phyloP scores from a whole-genome alignment of 1,140 invertebrate species.

The Protaetia brevitarsis region DNA sequence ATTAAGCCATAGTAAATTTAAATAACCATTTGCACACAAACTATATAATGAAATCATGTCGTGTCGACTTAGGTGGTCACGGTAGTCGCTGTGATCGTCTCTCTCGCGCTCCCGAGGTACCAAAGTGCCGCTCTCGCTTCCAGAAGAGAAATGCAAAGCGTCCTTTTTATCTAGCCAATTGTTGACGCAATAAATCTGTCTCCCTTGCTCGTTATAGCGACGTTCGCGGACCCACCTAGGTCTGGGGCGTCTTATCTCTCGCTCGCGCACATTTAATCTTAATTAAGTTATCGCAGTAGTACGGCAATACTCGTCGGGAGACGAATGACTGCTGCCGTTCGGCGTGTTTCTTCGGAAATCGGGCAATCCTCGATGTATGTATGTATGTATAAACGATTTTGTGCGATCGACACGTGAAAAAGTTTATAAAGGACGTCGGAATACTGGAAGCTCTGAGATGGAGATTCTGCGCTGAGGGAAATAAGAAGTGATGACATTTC shows the following conservation, averaged over 20 bases:
- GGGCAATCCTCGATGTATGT: too few relatives aligned
- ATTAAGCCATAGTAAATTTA: constrained; percentile 29
- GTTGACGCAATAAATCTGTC: constrained; percentile 22
- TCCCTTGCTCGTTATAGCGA: background rate
- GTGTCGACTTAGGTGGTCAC: constrained; percentile 27
- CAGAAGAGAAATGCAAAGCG: background rate
- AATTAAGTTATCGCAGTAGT: constrained; percentile 16
- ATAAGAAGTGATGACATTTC: too few relatives aligned
- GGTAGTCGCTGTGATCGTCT: too few relatives aligned
- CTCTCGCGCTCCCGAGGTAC: background rate
- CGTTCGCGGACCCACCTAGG: background rate
- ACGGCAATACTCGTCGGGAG: too few relatives aligned
- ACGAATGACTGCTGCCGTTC: too few relatives aligned
- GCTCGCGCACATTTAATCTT: background rate
- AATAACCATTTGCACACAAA: constrained; percentile 23
- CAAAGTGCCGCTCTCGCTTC: background rate
- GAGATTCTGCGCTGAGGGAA: too few relatives aligned
- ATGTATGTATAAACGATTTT: too few relatives aligned
- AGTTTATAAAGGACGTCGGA: too few relatives aligned
- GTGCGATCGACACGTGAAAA: too few relatives aligned
- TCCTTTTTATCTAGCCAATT: constrained; percentile 20
- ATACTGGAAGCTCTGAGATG: too few relatives aligned
- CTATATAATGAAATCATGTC: constrained; percentile 28
- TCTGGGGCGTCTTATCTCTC: background rate
- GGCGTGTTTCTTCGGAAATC: too few relatives aligned